These are phyloP conservation scores for Oligia fasciuncula DNA, from an alignment of 2,888 invertebrate species.

Conservation along the genomic window DNA sequence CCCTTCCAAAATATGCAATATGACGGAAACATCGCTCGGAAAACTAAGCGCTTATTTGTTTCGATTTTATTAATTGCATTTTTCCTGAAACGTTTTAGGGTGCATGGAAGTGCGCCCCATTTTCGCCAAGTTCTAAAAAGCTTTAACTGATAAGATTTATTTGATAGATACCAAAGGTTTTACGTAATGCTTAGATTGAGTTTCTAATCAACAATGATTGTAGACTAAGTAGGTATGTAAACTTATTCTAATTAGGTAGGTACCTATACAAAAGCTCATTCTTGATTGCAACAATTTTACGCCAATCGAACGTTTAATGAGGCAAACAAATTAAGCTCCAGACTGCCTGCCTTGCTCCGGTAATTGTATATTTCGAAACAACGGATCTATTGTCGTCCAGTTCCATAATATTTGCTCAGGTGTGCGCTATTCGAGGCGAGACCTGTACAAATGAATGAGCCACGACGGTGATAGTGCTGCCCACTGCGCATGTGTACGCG, in stretches of 20 bases:
- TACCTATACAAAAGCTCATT: conserved; percentile 19
- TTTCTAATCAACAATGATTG: conserved; percentile 8
- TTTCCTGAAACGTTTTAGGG: not conserved
- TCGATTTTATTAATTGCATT: not conserved
- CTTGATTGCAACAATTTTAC: conserved; percentile 29
- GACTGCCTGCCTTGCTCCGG: conserved; percentile 58
- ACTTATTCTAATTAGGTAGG: not conserved
- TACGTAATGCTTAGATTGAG: not conserved
- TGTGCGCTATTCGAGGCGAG: conserved; percentile 78
- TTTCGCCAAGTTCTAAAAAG: conserved; percentile 14
- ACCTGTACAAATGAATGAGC: conserved; percentile 84
- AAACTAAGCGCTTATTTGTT: conserved; percentile 17
- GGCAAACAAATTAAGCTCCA: conserved; percentile 51
- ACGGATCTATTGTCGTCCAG: conserved; percentile 79
- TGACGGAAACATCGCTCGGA: conserved; percentile 30
- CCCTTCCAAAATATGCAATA: conserved; percentile 70
- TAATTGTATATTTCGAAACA: conserved; percentile 81
- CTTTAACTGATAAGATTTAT: not conserved
- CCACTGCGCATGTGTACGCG: conserved; percentile 87
- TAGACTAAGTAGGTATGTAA: conserved; percentile 2
- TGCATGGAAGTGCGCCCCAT: not conserved
- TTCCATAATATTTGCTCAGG: conserved; percentile 88
- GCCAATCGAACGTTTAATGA: conserved; percentile 45
- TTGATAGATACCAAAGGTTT: not conserved
- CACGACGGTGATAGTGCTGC: conserved; percentile 69